Conservation (phyloP, 2,888 invertebrate species). For the Neoaliturus tenellus region DNA sequence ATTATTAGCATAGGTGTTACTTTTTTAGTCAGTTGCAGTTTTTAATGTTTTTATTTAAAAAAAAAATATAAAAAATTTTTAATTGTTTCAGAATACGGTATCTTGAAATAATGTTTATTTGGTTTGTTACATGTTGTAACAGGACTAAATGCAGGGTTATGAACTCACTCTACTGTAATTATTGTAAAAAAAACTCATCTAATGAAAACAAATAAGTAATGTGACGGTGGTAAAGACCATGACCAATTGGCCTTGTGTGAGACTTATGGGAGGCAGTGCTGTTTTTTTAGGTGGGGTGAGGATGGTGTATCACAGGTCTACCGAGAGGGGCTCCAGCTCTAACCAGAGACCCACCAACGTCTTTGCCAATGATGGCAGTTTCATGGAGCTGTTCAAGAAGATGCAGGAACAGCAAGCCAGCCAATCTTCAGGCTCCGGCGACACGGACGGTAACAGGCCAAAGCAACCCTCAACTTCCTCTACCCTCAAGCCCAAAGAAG, state of each 20-base stretch:
- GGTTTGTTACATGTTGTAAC: no score
- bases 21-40: no score
- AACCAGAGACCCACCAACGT: slow-evolving; percentile 75
- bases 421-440: background rate
- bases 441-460: slow-evolving; percentile 35
- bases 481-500: slow-evolving; percentile 66
- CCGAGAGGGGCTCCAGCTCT: slow-evolving; percentile 54
- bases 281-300: slow-evolving; percentile 62
- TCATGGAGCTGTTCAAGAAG: slow-evolving; percentile 93
- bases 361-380: slow-evolving; percentile 93
- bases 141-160: no score
- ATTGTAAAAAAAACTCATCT: no score
- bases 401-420: slow-evolving; percentile 79
- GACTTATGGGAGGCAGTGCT: slow-evolving; percentile 67
- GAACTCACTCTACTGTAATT: no score
- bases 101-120: no score
- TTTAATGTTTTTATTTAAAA: no score
- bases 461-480: background rate
- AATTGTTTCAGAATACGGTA: no score
- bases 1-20: no score
- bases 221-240: background rate
- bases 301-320: slow-evolving; percentile 68
- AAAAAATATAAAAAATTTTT: no score
- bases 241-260: slow-evolving; percentile 24
- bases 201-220: background rate